phyloP scores from a whole-genome alignment of 2,797 vertebrate genomes.

The Hoplostethus atlanticus region DNA sequence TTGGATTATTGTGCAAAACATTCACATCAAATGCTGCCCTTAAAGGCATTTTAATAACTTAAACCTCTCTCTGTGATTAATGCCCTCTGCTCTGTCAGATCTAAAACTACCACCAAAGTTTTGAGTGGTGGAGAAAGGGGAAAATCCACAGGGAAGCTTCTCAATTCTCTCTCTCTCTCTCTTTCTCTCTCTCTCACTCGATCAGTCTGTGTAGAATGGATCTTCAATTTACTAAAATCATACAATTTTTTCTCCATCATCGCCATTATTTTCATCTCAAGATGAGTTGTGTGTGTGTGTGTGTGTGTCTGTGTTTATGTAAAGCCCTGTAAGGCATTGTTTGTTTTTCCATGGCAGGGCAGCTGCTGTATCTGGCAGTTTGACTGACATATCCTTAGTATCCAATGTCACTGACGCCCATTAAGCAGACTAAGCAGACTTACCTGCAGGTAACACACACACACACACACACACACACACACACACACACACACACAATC shows the following conservation, averaged over 20 bases:
- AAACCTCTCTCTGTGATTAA: slow-evolving; percentile 7
- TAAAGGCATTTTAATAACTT: neutral
- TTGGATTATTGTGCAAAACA: neutral
- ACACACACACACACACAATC: neutral
- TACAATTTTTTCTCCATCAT: neutral
- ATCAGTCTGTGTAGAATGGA: neutral
- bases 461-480: neutral
- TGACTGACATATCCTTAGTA: slow-evolving; percentile 43
- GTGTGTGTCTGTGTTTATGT: neutral
- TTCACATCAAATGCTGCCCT: too few species aligned
- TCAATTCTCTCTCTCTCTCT: slow-evolving; percentile 1
- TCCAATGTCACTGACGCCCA: neutral
- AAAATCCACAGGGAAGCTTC: neutral
- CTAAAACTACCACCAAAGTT: slow-evolving; percentile 26
- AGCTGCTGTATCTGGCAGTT: slow-evolving; percentile 58
- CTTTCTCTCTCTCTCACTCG: neutral
- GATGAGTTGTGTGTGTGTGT: neutral
- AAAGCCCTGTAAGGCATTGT: slow-evolving; percentile 37
- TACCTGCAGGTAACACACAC: neutral
- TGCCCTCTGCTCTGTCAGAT: neutral
- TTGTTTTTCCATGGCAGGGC: slow-evolving; percentile 58
- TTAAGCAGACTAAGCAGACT: neutral
- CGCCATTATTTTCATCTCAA: too few species aligned
- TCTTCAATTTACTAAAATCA: neutral
- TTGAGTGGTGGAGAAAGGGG: neutral